phyloP scores from a whole-genome alignment of 2,113 vertebrate species.

The Monopterus albus region DNA sequence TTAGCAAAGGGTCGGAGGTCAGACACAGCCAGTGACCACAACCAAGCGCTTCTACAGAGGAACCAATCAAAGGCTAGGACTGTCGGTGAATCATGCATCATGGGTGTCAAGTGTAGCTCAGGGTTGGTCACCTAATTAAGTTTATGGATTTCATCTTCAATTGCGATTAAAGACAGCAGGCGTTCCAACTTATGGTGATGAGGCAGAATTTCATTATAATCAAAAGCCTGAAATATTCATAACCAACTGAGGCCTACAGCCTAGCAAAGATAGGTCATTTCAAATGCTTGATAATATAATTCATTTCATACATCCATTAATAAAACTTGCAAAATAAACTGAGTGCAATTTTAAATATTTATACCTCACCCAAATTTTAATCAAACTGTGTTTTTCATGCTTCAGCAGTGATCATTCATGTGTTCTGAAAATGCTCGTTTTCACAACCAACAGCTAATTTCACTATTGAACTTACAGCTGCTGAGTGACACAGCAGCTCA shows the following conservation, averaged over 20 bases:
- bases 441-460: too few relatives aligned
- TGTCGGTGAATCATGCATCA: slow-evolving; percentile 31
- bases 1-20: slow-evolving; percentile 6
- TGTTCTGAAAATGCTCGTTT: too few relatives aligned
- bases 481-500: too few relatives aligned
- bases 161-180: slow-evolving; percentile 4
- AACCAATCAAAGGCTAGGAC: neutral
- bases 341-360: too few relatives aligned
- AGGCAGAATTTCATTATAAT: too few relatives aligned
- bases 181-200: neutral
- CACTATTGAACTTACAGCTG: too few relatives aligned
- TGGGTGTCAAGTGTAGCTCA: slow-evolving; percentile 24
- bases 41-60: neutral
- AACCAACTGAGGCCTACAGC: too few relatives aligned
- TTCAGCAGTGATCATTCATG: too few relatives aligned
- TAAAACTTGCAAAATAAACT: neutral
- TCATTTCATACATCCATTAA: neutral
- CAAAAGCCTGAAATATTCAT: too few relatives aligned
- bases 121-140: slow-evolving; percentile 5
- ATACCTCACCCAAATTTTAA: too few relatives aligned
- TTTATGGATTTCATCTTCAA: slow-evolving; percentile 36
- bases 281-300: neutral
- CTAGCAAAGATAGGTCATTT: neutral
- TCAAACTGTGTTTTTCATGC: too few relatives aligned
- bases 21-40: slow-evolving; percentile 14